phyloP scores from a whole-genome alignment of 2,797 vertebrate species.

The Falco novaeseelandiae region DNA sequence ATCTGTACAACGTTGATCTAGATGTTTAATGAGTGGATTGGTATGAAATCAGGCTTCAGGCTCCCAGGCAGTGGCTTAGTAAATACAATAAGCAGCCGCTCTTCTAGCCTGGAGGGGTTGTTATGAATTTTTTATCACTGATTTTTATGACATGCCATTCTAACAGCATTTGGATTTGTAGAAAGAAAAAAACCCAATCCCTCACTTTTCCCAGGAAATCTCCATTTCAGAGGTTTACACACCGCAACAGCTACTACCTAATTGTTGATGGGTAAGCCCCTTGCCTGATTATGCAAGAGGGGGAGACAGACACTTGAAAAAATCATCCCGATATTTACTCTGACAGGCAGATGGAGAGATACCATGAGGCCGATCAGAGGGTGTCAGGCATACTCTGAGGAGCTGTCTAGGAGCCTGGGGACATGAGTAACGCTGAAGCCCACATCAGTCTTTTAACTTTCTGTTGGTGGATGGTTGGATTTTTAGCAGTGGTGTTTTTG shows the following conservation, averaged over 20 bases:
- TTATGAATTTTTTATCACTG: slow-evolving; percentile 53
- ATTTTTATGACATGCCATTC: slow-evolving; percentile 16
- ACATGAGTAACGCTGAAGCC: neutral
- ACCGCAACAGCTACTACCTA: neutral
- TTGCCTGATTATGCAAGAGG: neutral
- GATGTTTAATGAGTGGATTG: slow-evolving; percentile 60
- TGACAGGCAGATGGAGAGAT: slow-evolving; percentile 1
- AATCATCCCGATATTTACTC: neutral
- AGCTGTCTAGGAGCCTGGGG: neutral
- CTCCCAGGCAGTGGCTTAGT: slow-evolving; percentile 29
- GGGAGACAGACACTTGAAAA: neutral
- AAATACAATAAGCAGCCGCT: slow-evolving; percentile 62
- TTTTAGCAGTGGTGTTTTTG: neutral
- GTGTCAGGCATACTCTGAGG: neutral
- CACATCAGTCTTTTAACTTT: neutral
- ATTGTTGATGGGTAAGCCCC: neutral
- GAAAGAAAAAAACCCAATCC: neutral
- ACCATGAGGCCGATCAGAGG: neutral
- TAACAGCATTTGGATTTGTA: neutral
- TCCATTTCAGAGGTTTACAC: slow-evolving; percentile 1
- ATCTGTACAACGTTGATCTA: slow-evolving; percentile 51
- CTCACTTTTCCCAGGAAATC: neutral
- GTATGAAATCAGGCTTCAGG: slow-evolving; percentile 55
- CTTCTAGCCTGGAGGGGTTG: slow-evolving; percentile 26
- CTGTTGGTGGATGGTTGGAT: neutral